Evolutionary conservation across 1,140 invertebrate species (phyloP).

Genomic region (Drosophila hydei): DNA sequence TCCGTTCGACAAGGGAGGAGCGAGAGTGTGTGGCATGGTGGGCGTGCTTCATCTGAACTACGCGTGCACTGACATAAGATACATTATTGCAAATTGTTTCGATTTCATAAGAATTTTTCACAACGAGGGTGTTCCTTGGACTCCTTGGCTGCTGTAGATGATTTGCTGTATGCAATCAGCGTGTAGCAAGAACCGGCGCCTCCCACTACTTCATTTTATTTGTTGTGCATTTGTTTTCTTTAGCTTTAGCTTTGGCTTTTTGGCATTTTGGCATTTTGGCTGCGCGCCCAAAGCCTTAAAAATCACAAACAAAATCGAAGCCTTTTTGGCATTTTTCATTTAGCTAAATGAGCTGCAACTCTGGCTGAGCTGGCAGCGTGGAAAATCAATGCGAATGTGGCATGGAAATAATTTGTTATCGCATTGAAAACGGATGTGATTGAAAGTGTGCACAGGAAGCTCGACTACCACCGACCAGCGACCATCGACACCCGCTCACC

Average conservation of each 20-base stretch:
- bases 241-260: conserved; percentile 11
- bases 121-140: conserved; percentile 33
- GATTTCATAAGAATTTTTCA: conserved; percentile 75
- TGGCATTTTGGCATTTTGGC: conserved; percentile 46
- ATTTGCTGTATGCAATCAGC: conserved; percentile 69
- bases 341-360: conserved; percentile 62
- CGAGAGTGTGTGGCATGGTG: neutral
- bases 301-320: conserved; percentile 36
- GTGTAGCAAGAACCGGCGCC: conserved; percentile 18
- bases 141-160: conserved; percentile 20
- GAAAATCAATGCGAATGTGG: conserved; percentile 66
- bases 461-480: conserved; percentile 2
- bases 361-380: conserved; percentile 5
- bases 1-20: conserved; percentile 12
- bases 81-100: conserved; percentile 82
- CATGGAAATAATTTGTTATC: conserved; percentile 74
- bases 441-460: conserved; percentile 28
- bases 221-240: conserved; percentile 69
- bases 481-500: no score
- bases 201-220: conserved; percentile 58
- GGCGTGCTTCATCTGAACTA: conserved; percentile 29
- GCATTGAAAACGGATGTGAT: conserved; percentile 59
- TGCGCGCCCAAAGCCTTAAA: conserved; percentile 53
- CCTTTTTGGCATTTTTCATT: conserved; percentile 65
- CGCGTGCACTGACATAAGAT: conserved; percentile 77